Evolutionary conservation across 2,888 invertebrate genomes (phyloP), one percentile per base, ranked within the genome.

Genomic region (Fragum sueziense): DNA sequence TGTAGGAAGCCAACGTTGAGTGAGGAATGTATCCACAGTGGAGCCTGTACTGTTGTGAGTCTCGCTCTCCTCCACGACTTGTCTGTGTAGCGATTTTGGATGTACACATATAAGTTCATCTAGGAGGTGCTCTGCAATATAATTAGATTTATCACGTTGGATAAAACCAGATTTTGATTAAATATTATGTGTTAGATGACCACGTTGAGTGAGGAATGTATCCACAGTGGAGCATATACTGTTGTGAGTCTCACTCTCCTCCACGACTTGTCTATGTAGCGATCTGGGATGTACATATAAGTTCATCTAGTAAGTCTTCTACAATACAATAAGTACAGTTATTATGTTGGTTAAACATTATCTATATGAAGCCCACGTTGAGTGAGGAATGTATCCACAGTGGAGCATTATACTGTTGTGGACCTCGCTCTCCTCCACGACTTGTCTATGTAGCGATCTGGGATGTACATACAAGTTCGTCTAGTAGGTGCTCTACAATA

Each of bases 161-260:
- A n/a, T n/a, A n/a, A n/a, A n/a, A n/a, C n/a, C n/a, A n/a, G n/a
- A n/a, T n/a, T n/a, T n/a, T n/a, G n/a, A n/a, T n/a, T n/a, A n/a
- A n/a, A n/a, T n/a, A 25, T 65, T 41, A 41, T 65, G 65, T 9
- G 65, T 41, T 9, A 22, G 41, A 6, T 41, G 76, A n/a, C 86
- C 84, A 29, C 79, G 82, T 68, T 88, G 88, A 11, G 85, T 83
- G 25, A 88, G 78, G 70, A 87, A 87, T 34, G 87, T 88, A 31
- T 80, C 79, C 20, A 88, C 87, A 3, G 87, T 88, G 6, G 87
- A 88, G 0, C 88, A 87, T 1, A 86, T 85, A 69, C 87, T 88
- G 14, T 47, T 57, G 74, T 88, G 88, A 4, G 67, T 37, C 52
- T 86, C 85, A n/a, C 84, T 79, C n/a, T 75, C 65, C 14, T 74